These are phyloP conservation scores for Orchesella cincta DNA, from an alignment of 1,140 invertebrate genomes.

Conservation along the genomic window DNA sequence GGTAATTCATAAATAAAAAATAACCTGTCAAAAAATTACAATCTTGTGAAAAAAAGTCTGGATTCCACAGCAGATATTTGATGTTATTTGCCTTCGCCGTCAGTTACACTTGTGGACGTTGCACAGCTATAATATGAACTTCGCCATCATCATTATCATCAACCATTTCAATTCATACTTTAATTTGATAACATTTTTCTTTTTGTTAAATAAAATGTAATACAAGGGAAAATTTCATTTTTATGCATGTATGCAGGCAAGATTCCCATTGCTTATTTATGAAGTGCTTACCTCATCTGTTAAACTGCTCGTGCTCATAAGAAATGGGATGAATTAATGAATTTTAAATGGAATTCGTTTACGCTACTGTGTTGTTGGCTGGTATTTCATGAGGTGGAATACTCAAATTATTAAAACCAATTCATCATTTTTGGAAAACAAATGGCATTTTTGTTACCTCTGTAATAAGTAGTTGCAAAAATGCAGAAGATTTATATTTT, in stretches of 20 bases:
- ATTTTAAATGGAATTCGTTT: not conserved
- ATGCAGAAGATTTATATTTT: too few species aligned
- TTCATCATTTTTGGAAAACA: conserved; percentile 20
- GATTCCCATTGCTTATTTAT: not conserved
- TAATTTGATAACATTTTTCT: not conserved
- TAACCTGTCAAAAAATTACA: conserved; percentile 12
- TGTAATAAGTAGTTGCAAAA: not conserved
- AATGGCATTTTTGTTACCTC: not conserved
- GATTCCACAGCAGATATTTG: not conserved
- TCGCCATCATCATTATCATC: not conserved
- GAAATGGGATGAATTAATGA: conserved; percentile 17
- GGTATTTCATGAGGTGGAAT: not conserved
- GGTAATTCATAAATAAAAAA: conserved; percentile 7
- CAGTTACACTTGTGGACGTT: not conserved
- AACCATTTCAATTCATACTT: not conserved
- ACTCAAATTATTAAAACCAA: not conserved
- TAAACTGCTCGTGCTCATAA: not conserved
- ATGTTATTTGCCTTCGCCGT: not conserved
- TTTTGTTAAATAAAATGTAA: too few species aligned
- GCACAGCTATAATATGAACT: not conserved
- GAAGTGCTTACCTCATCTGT: not conserved
- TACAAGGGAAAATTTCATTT: too few species aligned
- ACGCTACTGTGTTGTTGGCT: conserved; percentile 16
- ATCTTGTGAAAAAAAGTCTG: not conserved
- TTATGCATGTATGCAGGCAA: too few species aligned